Conservation (phyloP, 2,113 vertebrate genomes). For the Solea solea region DNA sequence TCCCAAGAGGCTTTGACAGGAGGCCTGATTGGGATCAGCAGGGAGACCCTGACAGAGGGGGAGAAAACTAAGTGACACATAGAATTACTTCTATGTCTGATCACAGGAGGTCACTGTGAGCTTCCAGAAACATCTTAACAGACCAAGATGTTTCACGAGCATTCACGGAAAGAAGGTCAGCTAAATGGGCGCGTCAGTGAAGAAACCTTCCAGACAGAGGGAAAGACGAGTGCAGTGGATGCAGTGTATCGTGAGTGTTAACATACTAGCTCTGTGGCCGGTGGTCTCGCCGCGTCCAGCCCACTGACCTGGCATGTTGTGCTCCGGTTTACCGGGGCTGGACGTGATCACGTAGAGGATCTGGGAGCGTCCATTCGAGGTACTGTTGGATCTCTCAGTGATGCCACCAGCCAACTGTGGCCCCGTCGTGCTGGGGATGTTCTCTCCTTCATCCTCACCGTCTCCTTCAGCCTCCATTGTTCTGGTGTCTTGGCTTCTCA, state of each 20-base stretch:
- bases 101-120: constrained; percentile 15
- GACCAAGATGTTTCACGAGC: constrained; percentile 12
- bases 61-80: constrained; percentile 13
- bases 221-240: not conserved
- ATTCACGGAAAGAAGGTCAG: constrained; percentile 51
- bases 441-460: constrained; percentile 74
- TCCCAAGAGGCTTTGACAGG: constrained; percentile 16
- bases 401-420: constrained; percentile 75
- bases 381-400: constrained; percentile 88
- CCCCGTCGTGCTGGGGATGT: constrained; percentile 78
- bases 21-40: constrained; percentile 47
- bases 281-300: constrained; percentile 75
- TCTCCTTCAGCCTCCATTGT: constrained; percentile 64
- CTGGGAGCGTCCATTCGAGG: constrained; percentile 85
- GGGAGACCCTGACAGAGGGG: constrained; percentile 29
- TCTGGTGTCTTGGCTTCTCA: constrained; percentile 75
- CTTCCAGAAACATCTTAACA: constrained; percentile 5
- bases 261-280: constrained; percentile 80
- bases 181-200: constrained; percentile 1
- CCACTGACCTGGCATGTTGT: constrained; percentile 91
- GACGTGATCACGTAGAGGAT: constrained; percentile 95
- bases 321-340: constrained; percentile 89
- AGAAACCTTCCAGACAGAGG: constrained; percentile 28
- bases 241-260: constrained; percentile 35
- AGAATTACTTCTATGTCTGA: constrained; percentile 28